Evolutionary conservation across 1,140 invertebrate genomes (phyloP).

Genomic region (Zaprionus capensis): DNA sequence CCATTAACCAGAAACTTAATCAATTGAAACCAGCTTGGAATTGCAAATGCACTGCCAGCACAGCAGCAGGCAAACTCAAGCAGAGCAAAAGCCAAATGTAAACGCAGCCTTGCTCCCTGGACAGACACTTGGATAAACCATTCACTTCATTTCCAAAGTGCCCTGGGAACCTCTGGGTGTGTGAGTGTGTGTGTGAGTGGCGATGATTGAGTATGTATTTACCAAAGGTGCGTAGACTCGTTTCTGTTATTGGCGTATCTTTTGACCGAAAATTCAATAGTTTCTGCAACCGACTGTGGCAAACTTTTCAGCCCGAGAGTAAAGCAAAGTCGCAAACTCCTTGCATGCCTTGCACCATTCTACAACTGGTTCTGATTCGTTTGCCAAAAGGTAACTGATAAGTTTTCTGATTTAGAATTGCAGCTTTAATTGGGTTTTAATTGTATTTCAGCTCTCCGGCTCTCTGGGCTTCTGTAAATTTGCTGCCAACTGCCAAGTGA

Average conservation of each 20-base stretch:
- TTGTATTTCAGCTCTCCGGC: slow-evolving; percentile 55
- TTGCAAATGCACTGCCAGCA: slow-evolving; percentile 72
- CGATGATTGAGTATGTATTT: slow-evolving; percentile 66
- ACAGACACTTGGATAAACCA: slow-evolving; percentile 35
- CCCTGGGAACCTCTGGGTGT: slow-evolving; percentile 46
- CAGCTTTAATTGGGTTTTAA: slow-evolving; percentile 76
- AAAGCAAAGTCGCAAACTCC: neutral
- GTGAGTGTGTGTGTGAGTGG: slow-evolving; percentile 27
- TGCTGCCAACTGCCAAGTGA: slow-evolving; percentile 61
- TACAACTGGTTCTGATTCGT: neutral
- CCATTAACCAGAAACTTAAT: slow-evolving; percentile 82
- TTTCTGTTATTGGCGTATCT: slow-evolving; percentile 52
- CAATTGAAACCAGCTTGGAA: slow-evolving; percentile 79
- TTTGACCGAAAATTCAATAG: slow-evolving; percentile 62
- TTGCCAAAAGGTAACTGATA: slow-evolving; percentile 71
- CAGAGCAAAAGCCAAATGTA: slow-evolving; percentile 51
- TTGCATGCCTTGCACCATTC: too few species aligned
- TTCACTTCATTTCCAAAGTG: slow-evolving; percentile 64
- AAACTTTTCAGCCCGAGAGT: slow-evolving; percentile 25
- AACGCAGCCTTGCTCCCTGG: slow-evolving; percentile 28
- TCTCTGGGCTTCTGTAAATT: slow-evolving; percentile 54
- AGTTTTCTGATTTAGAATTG: slow-evolving; percentile 74
- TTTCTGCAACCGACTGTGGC: slow-evolving; percentile 25
- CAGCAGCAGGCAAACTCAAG: slow-evolving; percentile 32
- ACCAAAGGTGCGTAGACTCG: slow-evolving; percentile 50